These are phyloP conservation scores for Suillia variegata DNA, from an alignment of 2,888 invertebrate genomes.

Conservation along the genomic window DNA sequence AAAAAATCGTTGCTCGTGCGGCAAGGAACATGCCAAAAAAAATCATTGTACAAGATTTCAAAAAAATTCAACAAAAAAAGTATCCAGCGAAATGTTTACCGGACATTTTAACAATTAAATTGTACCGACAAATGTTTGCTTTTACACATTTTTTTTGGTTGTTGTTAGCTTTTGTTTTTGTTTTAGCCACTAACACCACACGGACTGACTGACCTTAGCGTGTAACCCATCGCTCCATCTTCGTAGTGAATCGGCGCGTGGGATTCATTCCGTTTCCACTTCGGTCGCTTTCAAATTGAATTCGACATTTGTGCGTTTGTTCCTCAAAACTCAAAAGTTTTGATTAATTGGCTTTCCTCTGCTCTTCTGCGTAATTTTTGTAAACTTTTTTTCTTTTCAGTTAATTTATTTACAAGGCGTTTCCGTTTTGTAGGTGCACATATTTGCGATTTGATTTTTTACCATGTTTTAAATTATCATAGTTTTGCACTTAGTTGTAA, in stretches of 20 bases:
- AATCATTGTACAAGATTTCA: too few species aligned
- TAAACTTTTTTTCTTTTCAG: not conserved
- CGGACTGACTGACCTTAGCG: conserved; percentile 21
- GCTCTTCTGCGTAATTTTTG: not conserved
- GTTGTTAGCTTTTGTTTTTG: too few species aligned
- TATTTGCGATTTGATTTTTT: too few species aligned
- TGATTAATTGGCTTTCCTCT: not conserved
- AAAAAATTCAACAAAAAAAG: too few species aligned
- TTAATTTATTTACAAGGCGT: too few species aligned
- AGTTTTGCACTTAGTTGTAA: too few species aligned
- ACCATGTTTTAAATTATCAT: too few species aligned
- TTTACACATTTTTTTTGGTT: not conserved
- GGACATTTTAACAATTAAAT: not conserved
- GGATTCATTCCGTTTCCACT: conserved; percentile 11
- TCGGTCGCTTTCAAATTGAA: not conserved
- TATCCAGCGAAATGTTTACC: not conserved
- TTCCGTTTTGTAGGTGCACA: too few species aligned
- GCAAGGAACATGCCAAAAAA: too few species aligned
- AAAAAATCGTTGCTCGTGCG: too few species aligned
- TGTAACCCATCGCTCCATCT: conserved; percentile 32
- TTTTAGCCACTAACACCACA: too few species aligned
- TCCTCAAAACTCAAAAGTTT: not conserved
- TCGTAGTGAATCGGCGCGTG: conserved; percentile 25
- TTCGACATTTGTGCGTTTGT: not conserved
- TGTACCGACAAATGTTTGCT: conserved; percentile 4